phyloP scores from a whole-genome alignment of 2,888 invertebrate species.

The Melanchra persicariae region DNA sequence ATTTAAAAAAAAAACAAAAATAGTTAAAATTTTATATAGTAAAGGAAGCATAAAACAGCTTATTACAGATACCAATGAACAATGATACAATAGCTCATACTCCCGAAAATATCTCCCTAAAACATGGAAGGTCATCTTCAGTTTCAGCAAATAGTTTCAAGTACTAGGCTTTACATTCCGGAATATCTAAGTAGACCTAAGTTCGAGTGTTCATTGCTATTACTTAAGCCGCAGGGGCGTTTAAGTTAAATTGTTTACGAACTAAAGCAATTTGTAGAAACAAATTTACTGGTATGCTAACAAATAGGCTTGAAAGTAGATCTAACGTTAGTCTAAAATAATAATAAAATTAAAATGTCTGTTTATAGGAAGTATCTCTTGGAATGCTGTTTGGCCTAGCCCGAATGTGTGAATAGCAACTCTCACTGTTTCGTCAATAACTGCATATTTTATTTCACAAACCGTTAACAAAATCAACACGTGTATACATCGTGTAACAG shows the following conservation, averaged over 20 bases:
- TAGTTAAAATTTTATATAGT: too few relatives aligned
- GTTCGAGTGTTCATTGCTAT: neutral
- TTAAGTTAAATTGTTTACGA: conserved; percentile 7
- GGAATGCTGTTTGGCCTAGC: too few relatives aligned
- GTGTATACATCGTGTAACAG: too few relatives aligned
- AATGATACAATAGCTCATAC: neutral
- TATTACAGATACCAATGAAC: neutral
- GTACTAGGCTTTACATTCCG: neutral
- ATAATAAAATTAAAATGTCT: too few relatives aligned
- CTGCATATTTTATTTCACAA: conserved; percentile 17
- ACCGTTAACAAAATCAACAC: neutral
- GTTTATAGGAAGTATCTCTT: too few relatives aligned
- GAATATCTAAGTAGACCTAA: conserved; percentile 7
- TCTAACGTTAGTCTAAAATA: neutral
- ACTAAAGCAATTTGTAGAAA: conserved; percentile 6
- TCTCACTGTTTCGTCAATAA: conserved; percentile 8
- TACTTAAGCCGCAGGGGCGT: neutral
- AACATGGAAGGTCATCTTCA: neutral
- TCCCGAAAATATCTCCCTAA: neutral
- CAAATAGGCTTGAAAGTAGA: neutral
- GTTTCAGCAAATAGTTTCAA: conserved; percentile 9
- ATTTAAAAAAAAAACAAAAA: too few relatives aligned
- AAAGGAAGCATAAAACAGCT: too few relatives aligned
- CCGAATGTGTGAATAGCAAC: conserved; percentile 28
- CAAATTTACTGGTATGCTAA: neutral